Evolutionary conservation across 2,888 invertebrate species (phyloP), one percentile per base, ranked within the genome.

Genomic region (Leucania comma): DNA sequence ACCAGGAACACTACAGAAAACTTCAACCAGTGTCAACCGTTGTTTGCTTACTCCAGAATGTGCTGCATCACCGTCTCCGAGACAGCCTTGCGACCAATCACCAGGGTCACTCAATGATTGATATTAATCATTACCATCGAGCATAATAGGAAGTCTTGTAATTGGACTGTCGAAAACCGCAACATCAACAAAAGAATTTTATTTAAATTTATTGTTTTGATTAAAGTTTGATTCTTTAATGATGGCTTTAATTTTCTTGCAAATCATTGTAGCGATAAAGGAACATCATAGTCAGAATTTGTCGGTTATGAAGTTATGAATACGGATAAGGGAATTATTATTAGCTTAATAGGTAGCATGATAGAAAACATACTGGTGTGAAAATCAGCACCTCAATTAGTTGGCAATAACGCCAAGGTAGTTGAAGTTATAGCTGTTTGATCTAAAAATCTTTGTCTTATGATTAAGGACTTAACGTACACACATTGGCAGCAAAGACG

Each of bases 21-120:
- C 53, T 57, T 78, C 75, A 56, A 29, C 58, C 48, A 58, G 66
- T 79, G 70, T 65, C 80, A 68, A 68, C 32, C n/a, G 32, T 75
- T 72, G 59, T 72, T 70, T 58, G 68, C 58, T 67, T 38, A 63
- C 46, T 63, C 46, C 59, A 70, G 66, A 83, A 81, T 62, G 20
- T 76, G 85, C 75, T 42, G 50, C 61, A 72, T 84, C 83, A 85
- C 61, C 57, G 67, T 74, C 74, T 69, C 35, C 72, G 76, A 83
- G 85, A 83, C 78, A 84, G 68, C 85, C 84, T 85, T 80, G 85
- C 67, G n/a, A 48, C 56, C 78, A 73, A 80, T 80, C 73, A 58
- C 53, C 72, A 72, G 75, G 75, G 85, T 72, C 71, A 61, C 32
- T 63, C 64, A 53, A 57, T 53, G 60, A 82, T 75, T 77, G 72